phyloP scores from a whole-genome alignment of 2,113 vertebrate species.

The Caracal caracal region DNA sequence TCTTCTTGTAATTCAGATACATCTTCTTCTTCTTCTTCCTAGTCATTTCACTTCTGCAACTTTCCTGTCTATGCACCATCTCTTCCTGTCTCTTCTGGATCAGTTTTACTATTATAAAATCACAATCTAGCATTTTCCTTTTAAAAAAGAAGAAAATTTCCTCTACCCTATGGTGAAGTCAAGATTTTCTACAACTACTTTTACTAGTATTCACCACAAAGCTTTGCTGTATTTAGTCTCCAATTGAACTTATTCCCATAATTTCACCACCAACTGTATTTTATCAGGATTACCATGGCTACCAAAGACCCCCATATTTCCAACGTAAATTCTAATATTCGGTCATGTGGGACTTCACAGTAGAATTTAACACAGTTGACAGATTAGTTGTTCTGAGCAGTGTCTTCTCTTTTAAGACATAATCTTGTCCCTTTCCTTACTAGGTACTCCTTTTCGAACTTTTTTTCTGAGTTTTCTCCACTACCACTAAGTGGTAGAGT shows the following conservation, averaged over 20 bases:
- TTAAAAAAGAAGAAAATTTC: neutral
- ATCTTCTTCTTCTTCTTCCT: rapidly evolving
- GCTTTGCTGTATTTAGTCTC: neutral
- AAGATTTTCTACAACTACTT: neutral
- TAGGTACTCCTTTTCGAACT: neutral
- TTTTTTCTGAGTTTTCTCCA: neutral
- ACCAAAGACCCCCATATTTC: neutral
- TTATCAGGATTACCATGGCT: neutral
- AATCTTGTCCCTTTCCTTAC: neutral
- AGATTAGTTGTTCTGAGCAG: neutral
- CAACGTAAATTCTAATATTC: neutral
- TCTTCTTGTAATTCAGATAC: neutral
- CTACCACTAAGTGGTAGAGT: neutral
- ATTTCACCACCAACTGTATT: neutral
- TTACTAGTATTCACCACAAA: neutral
- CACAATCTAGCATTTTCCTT: neutral
- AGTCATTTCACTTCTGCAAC: neutral
- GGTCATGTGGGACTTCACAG: neutral
- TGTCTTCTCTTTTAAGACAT: neutral
- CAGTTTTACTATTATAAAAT: neutral
- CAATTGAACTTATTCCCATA: neutral
- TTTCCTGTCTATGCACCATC: neutral
- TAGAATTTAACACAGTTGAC: neutral
- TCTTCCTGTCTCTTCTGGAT: neutral
- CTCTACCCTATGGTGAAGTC: neutral